Evolutionary conservation across 2,113 vertebrate genomes (phyloP), one percentile per base, ranked within the genome.

Genomic region (Corydoras sp.): DNA sequence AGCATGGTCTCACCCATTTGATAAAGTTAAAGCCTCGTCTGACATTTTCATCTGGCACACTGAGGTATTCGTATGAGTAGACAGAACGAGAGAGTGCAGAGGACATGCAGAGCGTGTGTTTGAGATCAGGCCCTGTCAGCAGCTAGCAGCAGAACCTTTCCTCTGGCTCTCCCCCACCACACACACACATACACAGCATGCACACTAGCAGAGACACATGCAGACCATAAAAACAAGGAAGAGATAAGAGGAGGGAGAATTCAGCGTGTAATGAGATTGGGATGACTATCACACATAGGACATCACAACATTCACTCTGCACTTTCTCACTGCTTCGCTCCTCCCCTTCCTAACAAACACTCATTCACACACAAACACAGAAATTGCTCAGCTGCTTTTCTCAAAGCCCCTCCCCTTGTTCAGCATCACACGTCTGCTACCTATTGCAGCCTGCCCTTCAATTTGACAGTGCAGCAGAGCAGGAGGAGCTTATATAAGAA

Each of bases 31-130:
- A 77, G 86, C 86, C 76, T 86, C 88, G 83, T 49, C 82, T 84
- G 89, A 89, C 89, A 90, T 90, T 89, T 88, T 89, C 87, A 90
- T 88, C 77, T 86, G 85, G 78, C 72, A 79, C 68, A 82, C 60
- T 14, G 71, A 63, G 15, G 14, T 4, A 14, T 14, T 8, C 6
- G n/a, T 56, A n/a, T 56, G 3, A 56, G n/a, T n/a, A 35, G 59
- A 49, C 65, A 74, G 66, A 66, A 14, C 64, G 49, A 72, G 14
- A 9, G 76, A 51, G 71, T 35, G 61, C 62, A 62, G 67, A 69
- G 72, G 65, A 75, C 63, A 67, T 43, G 7, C 35, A 43, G 35
- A 43, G 35, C 35, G 63, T 56, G 30, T 51, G 69, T 51, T 24
- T 10, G 54, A 50, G 70, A 56, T 68, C 54, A 58, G 31, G 53